Percentiles rank a stretch among this genome's conserved stretches.
phyloP scores from a whole-genome alignment of 2,888 invertebrate species.

The Scaptomyza caliginosa region DNA sequence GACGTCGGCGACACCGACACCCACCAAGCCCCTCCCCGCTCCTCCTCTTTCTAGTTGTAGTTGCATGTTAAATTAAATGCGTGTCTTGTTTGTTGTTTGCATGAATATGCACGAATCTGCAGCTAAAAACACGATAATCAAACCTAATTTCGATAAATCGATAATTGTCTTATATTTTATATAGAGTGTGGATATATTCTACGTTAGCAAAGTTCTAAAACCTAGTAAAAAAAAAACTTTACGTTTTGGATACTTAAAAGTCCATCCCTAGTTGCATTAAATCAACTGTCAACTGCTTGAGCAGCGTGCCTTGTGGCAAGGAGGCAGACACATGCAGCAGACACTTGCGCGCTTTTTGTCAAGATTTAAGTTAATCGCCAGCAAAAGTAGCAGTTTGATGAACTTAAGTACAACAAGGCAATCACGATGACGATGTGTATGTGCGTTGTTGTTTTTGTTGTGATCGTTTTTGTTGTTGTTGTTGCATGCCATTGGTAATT shows the following conservation, averaged over 20 bases:
- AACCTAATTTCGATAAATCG: slow-evolving; percentile 2
- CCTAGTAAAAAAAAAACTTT: neutral
- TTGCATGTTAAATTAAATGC: slow-evolving; percentile 51
- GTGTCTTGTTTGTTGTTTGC: slow-evolving; percentile 32
- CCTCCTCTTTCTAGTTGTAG: neutral
- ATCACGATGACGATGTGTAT: slow-evolving; percentile 40
- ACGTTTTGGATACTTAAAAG: neutral
- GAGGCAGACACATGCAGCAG: slow-evolving; percentile 19
- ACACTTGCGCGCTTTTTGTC: slow-evolving; percentile 76
- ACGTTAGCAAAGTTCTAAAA: neutral
- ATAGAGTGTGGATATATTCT: neutral
- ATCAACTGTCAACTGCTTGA: slow-evolving; percentile 27
- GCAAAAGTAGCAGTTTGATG: slow-evolving; percentile 64
- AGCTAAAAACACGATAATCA: slow-evolving; percentile 21
- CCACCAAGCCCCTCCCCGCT: slow-evolving; percentile 36
- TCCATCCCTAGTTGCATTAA: slow-evolving; percentile 35
- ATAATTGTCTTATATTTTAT: neutral
- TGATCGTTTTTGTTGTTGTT: slow-evolving; percentile 17
- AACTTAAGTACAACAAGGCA: slow-evolving; percentile 56
- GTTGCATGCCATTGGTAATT: slow-evolving; percentile 55
- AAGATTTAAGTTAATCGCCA: slow-evolving; percentile 71
- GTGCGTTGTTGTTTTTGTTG: slow-evolving; percentile 16
- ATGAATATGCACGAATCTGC: slow-evolving; percentile 45
- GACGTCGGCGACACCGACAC: slow-evolving; percentile 43
- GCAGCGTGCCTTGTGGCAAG: slow-evolving; percentile 2